Evolutionary conservation across 2,797 vertebrate species (phyloP).

Genomic region (Arrhamphus sclerolepis): DNA sequence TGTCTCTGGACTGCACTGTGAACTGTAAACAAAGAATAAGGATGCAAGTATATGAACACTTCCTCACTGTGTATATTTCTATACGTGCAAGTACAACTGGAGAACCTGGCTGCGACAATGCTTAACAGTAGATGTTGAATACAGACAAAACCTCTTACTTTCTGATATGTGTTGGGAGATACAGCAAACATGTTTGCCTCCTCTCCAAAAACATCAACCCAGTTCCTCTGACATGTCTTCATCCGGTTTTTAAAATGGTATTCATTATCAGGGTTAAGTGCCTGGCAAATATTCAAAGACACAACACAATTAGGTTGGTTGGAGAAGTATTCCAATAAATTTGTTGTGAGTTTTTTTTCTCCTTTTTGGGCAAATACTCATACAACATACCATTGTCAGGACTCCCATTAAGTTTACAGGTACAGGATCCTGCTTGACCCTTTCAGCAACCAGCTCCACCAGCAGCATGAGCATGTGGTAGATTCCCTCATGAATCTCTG

Average conservation of each 20-base stretch:
- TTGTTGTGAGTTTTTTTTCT: not conserved
- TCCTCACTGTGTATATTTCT: not conserved
- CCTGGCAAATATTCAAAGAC: conserved; percentile 73
- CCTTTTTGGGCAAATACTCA: not conserved
- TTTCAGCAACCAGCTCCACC: conserved; percentile 95
- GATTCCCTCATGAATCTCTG: conserved; percentile 98
- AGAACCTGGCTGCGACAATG: not conserved
- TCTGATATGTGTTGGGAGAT: conserved; percentile 93
- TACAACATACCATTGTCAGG: conserved; percentile 89
- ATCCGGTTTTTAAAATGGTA: conserved; percentile 99
- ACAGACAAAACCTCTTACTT: conserved; percentile 73
- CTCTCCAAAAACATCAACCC: conserved; percentile 96
- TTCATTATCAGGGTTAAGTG: conserved; percentile 97
- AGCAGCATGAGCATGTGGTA: conserved; percentile 99
- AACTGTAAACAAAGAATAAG: conserved; percentile 41
- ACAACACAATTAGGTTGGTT: not conserved
- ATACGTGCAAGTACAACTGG: conserved; percentile 2
- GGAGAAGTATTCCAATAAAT: not conserved
- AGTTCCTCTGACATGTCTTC: conserved; percentile 97
- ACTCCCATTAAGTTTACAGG: conserved; percentile 92
- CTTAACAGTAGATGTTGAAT: not conserved
- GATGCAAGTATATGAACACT: conserved; percentile 13
- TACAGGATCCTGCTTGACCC: conserved; percentile 96
- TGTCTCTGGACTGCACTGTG: conserved; percentile 9
- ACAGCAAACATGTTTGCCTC: conserved; percentile 93